Evolutionary conservation across 2,888 invertebrate species (phyloP), one percentile per base, ranked within the genome.

Genomic region (Hyppa rectilinea): DNA sequence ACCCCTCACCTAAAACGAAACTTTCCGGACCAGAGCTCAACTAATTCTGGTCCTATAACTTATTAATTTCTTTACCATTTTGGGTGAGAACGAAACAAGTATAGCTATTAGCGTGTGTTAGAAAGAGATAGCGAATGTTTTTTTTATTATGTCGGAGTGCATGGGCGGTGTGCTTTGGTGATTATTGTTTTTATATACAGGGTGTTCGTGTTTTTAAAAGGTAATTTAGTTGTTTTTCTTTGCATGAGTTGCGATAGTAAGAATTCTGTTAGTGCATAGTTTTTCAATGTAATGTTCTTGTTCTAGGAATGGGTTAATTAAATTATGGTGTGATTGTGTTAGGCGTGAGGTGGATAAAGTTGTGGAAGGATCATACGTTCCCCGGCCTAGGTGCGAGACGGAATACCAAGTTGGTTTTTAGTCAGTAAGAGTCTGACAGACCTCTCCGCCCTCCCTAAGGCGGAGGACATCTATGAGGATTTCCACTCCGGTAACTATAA

Each of bases 141-240:
- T 90, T 78, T 83, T 90, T 90, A 87, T 87, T 86, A 82, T 86
- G 84, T 84, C 80, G 80, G 82, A 89, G 89, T 85, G 87, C 86
- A 90, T 91, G 91, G 92, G 89, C 90, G 90, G 90, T 87, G 87
- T 89, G 89, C 87, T 89, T 91, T 91, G 84, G 90, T 90, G 89
- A 91, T 93, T 91, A 92, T 92, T 89, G 87, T 89, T 88, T 87
- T 87, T 85, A 71, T 80, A 75, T 88, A 92, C 84, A 93, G 86
- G 78, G 29, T 90, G 92, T 83, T 78, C 31, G 55, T 47, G 63
- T 75, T 77, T 76, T n/a, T 7, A 17, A 56, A 53, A 75, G 20
- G 49, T 23, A 59, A 58, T 78, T 61, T 68, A 23, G 20, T 40
- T 58, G 49, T 59, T 65, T 81, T 68, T 78, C 36, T 65, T 26